These are phyloP conservation scores for Nothobranchius kuhntae DNA, from an alignment of 2,113 vertebrate species.

Conservation along the genomic window DNA sequence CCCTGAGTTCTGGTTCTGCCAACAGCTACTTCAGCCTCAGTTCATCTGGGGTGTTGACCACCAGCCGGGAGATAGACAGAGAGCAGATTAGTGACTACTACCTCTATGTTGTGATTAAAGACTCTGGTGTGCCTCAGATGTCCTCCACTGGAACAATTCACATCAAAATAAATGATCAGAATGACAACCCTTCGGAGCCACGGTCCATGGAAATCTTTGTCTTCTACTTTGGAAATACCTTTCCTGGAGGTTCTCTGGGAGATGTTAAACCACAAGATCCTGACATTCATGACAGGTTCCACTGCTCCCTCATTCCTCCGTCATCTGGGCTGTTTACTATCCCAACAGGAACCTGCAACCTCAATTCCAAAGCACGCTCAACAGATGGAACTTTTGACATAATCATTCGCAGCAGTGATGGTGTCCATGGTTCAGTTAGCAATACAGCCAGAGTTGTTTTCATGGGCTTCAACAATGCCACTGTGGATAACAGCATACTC, in stretches of 20 bases:
- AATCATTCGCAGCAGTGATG: conserved; percentile 86
- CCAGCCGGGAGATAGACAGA: conserved; percentile 91
- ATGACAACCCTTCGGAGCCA: conserved; percentile 94
- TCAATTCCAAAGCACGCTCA: conserved; percentile 87
- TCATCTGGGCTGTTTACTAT: conserved; percentile 89
- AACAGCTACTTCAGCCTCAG: conserved; percentile 92
- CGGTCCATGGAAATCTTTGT: conserved; percentile 92
- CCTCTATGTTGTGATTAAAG: conserved; percentile 88
- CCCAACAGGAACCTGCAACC: conserved; percentile 85
- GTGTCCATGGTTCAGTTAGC: conserved; percentile 86
- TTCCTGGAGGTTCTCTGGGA: conserved; percentile 91
- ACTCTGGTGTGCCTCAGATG: conserved; percentile 95
- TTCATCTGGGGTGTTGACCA: conserved; percentile 85
- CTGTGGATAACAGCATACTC: conserved; percentile 93
- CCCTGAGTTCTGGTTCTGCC: conserved; percentile 86
- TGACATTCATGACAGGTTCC: conserved; percentile 90
- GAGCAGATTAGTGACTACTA: conserved; percentile 94
- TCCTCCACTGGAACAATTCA: conserved; percentile 95
- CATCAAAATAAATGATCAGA: conserved; percentile 89
- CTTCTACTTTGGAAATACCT: conserved; percentile 91
- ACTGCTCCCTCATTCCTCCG: conserved; percentile 88
- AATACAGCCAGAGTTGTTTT: conserved; percentile 89
- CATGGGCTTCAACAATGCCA: conserved; percentile 85
- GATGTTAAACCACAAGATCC: conserved; percentile 92
- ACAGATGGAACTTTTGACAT: conserved; percentile 91